Evolutionary conservation across 1,140 invertebrate genomes (phyloP).

Genomic region (Aphelinus atriplicis): DNA sequence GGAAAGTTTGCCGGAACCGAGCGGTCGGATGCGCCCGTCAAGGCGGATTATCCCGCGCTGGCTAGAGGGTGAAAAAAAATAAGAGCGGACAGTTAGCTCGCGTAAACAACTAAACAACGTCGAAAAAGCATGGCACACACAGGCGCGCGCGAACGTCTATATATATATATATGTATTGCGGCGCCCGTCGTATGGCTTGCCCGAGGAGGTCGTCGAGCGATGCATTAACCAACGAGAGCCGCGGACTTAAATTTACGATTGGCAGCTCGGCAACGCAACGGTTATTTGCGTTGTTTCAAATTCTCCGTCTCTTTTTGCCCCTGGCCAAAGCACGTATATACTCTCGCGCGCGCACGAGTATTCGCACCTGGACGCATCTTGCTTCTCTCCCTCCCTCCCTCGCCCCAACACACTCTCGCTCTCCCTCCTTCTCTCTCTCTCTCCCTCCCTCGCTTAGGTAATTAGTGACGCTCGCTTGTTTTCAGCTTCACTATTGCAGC

Average conservation of each 20-base stretch:
- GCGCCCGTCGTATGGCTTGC: too few species aligned
- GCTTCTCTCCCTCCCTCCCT: too few species aligned
- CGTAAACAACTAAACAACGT: neutral
- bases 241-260: constrained; percentile 13
- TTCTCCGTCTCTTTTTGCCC: too few species aligned
- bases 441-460: constrained; percentile 2
- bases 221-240: constrained; percentile 6
- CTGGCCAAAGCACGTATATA: too few species aligned
- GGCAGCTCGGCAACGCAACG: neutral
- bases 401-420: neutral
- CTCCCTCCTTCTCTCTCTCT: neutral
- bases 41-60: constrained; percentile 1
- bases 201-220: too few species aligned
- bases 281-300: constrained; percentile 7
- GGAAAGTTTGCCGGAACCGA: neutral
- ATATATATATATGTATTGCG: too few species aligned
- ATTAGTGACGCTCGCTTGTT: neutral
- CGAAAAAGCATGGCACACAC: too few species aligned
- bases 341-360: too few species aligned
- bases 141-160: too few species aligned
- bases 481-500: too few species aligned
- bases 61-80: neutral
- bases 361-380: too few species aligned
- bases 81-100: neutral
- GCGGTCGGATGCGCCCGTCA: neutral